These are phyloP conservation scores for Alethe diademata DNA, from an alignment of 2,113 vertebrate genomes.

Conservation along the genomic window DNA sequence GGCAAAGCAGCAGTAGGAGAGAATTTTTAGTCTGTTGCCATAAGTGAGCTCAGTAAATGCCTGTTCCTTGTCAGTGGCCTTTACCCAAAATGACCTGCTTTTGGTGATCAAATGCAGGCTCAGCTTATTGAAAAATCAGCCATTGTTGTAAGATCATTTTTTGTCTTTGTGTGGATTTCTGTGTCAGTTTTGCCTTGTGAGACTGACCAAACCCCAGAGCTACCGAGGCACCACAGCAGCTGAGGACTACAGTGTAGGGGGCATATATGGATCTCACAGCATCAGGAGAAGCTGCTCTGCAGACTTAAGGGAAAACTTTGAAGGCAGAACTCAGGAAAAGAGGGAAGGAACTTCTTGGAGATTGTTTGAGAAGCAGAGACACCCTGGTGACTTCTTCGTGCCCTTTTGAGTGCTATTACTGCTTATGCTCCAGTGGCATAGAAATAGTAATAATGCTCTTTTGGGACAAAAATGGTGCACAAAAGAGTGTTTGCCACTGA, in stretches of 20 bases:
- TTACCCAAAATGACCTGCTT: background rate
- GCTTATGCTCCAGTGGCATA: background rate
- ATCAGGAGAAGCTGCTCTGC: background rate
- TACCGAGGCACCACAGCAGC: rapidly evolving
- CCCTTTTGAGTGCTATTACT: rapidly evolving
- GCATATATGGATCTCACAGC: rapidly evolving
- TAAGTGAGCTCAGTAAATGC: background rate
- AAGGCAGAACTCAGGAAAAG: background rate
- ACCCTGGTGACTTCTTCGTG: background rate
- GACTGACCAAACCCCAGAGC: background rate
- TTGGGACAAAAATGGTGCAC: background rate
- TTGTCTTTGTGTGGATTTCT: background rate
- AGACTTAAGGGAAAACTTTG: background rate
- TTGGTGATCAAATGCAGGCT: background rate
- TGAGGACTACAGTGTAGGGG: rapidly evolving
- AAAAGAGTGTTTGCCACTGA: background rate
- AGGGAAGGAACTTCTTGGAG: background rate
- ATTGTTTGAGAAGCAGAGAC: background rate
- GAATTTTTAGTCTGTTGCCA: background rate
- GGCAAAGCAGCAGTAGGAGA: background rate
- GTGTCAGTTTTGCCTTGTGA: background rate
- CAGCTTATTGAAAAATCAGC: background rate
- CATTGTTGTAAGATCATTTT: background rate
- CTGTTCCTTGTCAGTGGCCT: background rate
- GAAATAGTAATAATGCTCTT: background rate